A percentile compares a stretch with the other conserved stretches of the same genome.
Conservation (phyloP, 2,797 vertebrate species). For the Tadarida brasiliensis region DNA sequence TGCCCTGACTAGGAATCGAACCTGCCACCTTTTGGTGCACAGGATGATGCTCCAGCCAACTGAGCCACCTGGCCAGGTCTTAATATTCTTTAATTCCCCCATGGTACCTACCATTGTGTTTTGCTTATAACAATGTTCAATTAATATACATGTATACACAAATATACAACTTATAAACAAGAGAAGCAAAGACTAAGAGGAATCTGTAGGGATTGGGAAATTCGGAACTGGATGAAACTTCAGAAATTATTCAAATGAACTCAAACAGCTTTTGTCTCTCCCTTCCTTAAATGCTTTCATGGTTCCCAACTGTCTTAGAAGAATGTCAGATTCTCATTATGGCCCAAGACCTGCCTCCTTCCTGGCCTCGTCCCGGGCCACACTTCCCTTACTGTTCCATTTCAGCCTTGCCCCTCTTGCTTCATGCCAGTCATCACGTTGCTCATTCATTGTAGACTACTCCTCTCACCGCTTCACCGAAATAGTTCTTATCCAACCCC, state of each 20-base stretch:
- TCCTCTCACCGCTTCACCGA: no score
- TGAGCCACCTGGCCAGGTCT: no score
- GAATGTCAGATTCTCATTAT: background rate
- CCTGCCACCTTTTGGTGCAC: no score
- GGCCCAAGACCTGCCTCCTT: no score
- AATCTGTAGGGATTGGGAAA: background rate
- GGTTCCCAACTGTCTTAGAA: background rate
- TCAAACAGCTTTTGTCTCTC: background rate
- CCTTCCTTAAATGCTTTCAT: background rate
- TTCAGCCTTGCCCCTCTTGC: background rate
- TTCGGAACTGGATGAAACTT: background rate
- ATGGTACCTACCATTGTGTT: background rate
- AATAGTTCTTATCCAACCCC: background rate
- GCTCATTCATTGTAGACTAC: background rate
- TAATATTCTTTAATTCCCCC: background rate
- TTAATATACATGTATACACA: background rate
- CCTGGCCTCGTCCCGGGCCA: background rate
- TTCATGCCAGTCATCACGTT: background rate
- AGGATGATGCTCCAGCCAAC: no score
- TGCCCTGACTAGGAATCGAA: no score
- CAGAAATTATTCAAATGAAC: background rate
- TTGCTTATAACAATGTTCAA: background rate
- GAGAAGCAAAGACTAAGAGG: background rate
- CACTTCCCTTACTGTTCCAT: background rate
- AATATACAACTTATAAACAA: background rate